A percentile compares a stretch with the other conserved stretches of the same genome.
Evolutionary conservation across 2,113 vertebrate species (phyloP).

Genomic region (Rhinogobius similis): DNA sequence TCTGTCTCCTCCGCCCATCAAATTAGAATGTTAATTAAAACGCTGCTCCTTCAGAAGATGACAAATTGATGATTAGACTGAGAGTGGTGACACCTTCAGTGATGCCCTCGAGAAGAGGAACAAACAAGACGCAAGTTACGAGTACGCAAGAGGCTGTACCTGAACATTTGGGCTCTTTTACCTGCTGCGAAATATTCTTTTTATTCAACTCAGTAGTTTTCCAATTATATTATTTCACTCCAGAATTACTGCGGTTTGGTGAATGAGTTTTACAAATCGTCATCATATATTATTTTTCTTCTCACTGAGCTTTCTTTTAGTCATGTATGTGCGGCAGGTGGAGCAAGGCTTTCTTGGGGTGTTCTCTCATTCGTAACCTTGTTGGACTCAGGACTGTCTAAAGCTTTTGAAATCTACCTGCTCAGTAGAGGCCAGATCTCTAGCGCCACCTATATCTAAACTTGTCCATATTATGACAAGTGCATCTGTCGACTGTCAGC

Average conservation of each 20-base stretch:
- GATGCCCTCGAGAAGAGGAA: constrained; percentile 50
- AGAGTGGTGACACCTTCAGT: constrained; percentile 55
- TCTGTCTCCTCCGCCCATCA: constrained; percentile 65
- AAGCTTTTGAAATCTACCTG: constrained; percentile 24
- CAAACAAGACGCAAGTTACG: not conserved
- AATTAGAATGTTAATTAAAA: constrained; percentile 76
- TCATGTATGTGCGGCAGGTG: not conserved
- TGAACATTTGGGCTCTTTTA: not conserved
- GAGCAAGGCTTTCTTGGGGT: not conserved
- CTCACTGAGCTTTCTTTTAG: not conserved
- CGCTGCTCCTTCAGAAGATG: constrained; percentile 65
- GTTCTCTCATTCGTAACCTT: constrained; percentile 10
- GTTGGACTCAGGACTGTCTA: constrained; percentile 10
- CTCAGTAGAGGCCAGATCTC: constrained; percentile 14
- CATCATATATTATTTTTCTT: not conserved
- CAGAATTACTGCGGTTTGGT: not conserved
- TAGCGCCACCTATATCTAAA: constrained; percentile 34
- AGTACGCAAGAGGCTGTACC: constrained; percentile 3
- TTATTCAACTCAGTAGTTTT: not conserved
- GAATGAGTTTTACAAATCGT: not conserved
- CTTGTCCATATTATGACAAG: constrained; percentile 39
- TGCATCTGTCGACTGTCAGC: constrained; percentile 31
- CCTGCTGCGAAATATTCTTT: not conserved
- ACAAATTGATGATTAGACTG: constrained; percentile 63
- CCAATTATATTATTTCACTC: too few species aligned